Percentiles rank a stretch among this genome's conserved stretches.
Conservation (phyloP, 2,888 invertebrate genomes). For the Ptychoptera albimana region DNA sequence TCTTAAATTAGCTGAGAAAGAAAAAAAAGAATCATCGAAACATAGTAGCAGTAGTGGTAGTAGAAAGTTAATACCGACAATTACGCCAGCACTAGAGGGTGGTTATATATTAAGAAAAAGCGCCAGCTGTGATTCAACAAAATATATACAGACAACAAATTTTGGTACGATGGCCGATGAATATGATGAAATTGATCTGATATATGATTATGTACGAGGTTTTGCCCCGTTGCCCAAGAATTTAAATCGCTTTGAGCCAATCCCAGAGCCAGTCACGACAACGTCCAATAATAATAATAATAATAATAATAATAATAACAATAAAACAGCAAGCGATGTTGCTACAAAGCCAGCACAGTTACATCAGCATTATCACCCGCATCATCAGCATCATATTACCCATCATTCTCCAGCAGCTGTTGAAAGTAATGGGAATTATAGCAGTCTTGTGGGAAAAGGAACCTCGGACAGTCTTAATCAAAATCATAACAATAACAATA, state of each 20-base stretch:
- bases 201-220: slow-evolving; percentile 89
- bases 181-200: slow-evolving; percentile 92
- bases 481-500: background rate
- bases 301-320: slow-evolving; percentile 3
- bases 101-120: slow-evolving; percentile 60
- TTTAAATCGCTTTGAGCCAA: slow-evolving; percentile 32
- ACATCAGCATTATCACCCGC: too few species aligned
- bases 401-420: too few species aligned
- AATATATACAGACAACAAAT: slow-evolving; percentile 32
- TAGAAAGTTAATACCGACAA: slow-evolving; percentile 26
- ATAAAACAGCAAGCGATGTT: too few species aligned
- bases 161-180: slow-evolving; percentile 56
- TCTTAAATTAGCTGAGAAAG: slow-evolving; percentile 57
- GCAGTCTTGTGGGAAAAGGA: too few species aligned
- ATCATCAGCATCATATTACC: too few species aligned
- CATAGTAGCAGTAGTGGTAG: slow-evolving; percentile 14
- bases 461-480: too few species aligned
- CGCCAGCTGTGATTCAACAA: slow-evolving; percentile 57
- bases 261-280: slow-evolving; percentile 30
- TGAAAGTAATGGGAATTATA: background rate
- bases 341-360: too few species aligned
- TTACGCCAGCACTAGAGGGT: slow-evolving; percentile 28
- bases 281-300: slow-evolving; percentile 15
- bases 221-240: slow-evolving; percentile 80
- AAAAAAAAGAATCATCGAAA: slow-evolving; percentile 23